These are phyloP conservation scores for Zaprionus lachaisei DNA, from an alignment of 1,140 invertebrate species.

Conservation along the genomic window DNA sequence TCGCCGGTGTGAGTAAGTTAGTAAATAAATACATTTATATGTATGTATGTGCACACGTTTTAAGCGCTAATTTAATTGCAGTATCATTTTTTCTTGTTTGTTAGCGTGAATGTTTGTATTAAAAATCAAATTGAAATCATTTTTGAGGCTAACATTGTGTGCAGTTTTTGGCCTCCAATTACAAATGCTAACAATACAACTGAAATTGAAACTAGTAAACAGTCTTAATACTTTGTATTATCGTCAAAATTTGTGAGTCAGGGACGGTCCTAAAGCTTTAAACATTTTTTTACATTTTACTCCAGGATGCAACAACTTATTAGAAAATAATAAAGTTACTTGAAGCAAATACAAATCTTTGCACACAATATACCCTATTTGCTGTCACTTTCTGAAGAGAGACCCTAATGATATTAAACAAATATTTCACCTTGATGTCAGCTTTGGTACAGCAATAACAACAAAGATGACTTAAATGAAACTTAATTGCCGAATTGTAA, in stretches of 20 bases:
- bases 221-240: background rate
- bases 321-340: too few relatives aligned
- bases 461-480: slow-evolving; percentile 67
- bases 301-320: too few relatives aligned
- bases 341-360: too few relatives aligned
- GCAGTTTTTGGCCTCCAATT: slow-evolving; percentile 30
- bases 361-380: background rate
- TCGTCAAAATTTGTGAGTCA: background rate
- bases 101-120: slow-evolving; percentile 41
- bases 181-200: slow-evolving; percentile 14
- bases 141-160: slow-evolving; percentile 28
- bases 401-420: background rate
- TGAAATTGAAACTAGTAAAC: background rate
- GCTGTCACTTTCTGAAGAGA: background rate
- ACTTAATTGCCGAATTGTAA: slow-evolving; percentile 54
- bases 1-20: slow-evolving; percentile 13
- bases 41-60: slow-evolving; percentile 11
- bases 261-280: background rate
- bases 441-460: slow-evolving; percentile 43
- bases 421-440: slow-evolving; percentile 61
- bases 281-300: too few relatives aligned
- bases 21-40: background rate
- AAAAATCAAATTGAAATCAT: slow-evolving; percentile 39
- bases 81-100: slow-evolving; percentile 44
- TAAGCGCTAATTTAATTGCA: slow-evolving; percentile 53